These are phyloP conservation scores for Moxostoma hubbsi DNA, from an alignment of 2,797 vertebrate species.

Conservation along the genomic window DNA sequence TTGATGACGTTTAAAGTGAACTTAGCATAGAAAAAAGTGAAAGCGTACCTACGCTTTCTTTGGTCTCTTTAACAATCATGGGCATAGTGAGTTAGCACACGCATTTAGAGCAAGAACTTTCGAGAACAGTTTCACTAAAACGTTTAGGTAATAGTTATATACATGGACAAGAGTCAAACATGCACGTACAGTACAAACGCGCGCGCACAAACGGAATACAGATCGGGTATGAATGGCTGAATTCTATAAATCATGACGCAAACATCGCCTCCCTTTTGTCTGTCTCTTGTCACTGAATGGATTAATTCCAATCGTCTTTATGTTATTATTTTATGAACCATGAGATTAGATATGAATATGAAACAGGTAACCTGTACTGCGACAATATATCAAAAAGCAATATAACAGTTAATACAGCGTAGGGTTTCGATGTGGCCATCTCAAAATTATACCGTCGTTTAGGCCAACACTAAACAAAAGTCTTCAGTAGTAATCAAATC, in stretches of 20 bases:
- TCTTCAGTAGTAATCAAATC: background rate
- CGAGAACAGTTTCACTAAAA: background rate
- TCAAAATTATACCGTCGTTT: no score
- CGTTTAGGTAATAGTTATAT: background rate
- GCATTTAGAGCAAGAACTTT: background rate
- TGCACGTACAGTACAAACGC: background rate
- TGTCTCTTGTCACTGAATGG: constrained; percentile 74
- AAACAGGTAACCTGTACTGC: constrained; percentile 80
- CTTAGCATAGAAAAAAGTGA: background rate
- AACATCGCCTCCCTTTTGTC: constrained; percentile 67
- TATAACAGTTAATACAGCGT: constrained; percentile 64
- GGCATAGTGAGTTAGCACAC: background rate
- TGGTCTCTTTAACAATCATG: background rate
- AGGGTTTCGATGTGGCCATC: constrained; percentile 4
- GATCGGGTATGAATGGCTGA: constrained; percentile 67
- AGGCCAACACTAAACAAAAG: background rate
- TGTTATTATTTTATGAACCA: constrained; percentile 98
- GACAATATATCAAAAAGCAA: constrained; percentile 82
- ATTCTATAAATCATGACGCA: constrained; percentile 77
- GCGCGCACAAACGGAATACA: constrained; percentile 64
- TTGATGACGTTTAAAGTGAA: background rate
- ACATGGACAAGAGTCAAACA: constrained; percentile 2
- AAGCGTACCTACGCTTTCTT: background rate
- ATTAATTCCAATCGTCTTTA: constrained; percentile 90
- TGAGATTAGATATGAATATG: constrained; percentile 96